A percentile compares a stretch with the other conserved stretches of the same genome.
These are phyloP conservation scores for Exaiptasia diaphana DNA, from an alignment of 64 coral and sea anemone genomes.

Conservation along the genomic window DNA sequence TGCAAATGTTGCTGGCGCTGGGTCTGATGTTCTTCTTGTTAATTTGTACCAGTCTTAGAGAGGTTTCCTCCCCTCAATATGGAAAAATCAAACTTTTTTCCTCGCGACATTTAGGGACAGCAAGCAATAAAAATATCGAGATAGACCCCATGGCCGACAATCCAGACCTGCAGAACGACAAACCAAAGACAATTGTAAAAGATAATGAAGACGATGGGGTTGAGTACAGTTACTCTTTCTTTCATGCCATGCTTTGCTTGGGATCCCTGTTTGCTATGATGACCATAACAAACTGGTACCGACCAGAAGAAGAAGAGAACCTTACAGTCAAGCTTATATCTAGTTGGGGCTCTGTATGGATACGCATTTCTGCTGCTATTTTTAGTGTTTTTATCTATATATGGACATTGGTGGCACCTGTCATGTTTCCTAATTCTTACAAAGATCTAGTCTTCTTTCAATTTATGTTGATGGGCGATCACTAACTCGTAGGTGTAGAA, in stretches of 20 bases:
- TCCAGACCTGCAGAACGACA: not conserved
- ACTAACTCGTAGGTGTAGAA: no score
- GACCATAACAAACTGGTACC: conserved; percentile 91
- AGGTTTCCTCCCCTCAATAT: conserved; percentile 78
- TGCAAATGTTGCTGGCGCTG: conserved; percentile 68
- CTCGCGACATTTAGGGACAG: not conserved
- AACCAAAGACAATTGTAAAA: conserved; percentile 10
- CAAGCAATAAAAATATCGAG: not conserved
- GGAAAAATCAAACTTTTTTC: conserved; percentile 69
- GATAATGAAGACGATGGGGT: conserved; percentile 75
- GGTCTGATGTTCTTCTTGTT: conserved; percentile 85
- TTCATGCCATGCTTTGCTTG: conserved; percentile 77
- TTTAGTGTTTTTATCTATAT: conserved; percentile 96
- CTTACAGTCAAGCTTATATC: conserved; percentile 79
- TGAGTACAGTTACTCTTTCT: conserved; percentile 94
- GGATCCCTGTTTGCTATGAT: conserved; percentile 83
- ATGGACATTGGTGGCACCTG: conserved; percentile 89
- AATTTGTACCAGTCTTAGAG: conserved; percentile 60
- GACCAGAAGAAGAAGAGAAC: conserved; percentile 84
- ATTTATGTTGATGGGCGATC: conserved; percentile 60
- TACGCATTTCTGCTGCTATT: conserved; percentile 81
- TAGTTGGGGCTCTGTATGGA: conserved; percentile 97
- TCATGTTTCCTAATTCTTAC: conserved; percentile 94
- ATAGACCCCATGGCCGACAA: not conserved
- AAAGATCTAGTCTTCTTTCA: conserved; percentile 94